Base-by-base conservation (phyloP, 2,888 invertebrate genomes). In the Cheilosia scutellata region DNA sequence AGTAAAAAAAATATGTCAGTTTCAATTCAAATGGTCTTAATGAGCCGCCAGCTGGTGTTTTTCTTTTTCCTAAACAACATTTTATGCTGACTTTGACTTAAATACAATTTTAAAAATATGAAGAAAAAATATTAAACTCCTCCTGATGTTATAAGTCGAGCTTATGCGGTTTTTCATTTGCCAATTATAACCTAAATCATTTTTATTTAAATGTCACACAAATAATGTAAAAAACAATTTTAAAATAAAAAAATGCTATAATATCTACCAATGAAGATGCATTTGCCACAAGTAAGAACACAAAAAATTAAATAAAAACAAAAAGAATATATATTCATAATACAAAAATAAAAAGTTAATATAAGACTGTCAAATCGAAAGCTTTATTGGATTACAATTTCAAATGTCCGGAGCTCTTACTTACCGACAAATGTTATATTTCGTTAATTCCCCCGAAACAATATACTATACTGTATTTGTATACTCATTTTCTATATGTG, bases 141-240 rank as follows among this genome's bases (percentile, higher is more conserved):
- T 71, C 40, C 68, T 49, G 65, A 75, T 80, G 80, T 84, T 84
- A 84, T 75, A 80, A 84, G 82, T 86, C 86, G 86, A 86, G 72
- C 82, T 86, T 82, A 62, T 86, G 82, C 86, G 82, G 86, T 86
- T 86, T 86, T 84, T 84, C 86, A 86, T 86, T 86, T 82, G 86
- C 82, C 60, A 66, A 53, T 60, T 65, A 58, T 53, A 76, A 76
- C 37, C 31, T 49, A 66, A 53, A 25, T 71, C 44, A 60, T 47
- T 57, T 63, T 55, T 55, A 51, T 51, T 58, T 53, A 53, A 33
- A 57, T 11, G 47, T 25, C 4, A 20, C 62, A 68, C 65, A 13
- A 20, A 49, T 42, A 55, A 37, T 63, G 20, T 66, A 31, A 33
- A 29, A 68, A 57, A 7, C 33, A 25, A n/a, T 20, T 27, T 16